A percentile compares a stretch with the other conserved stretches of the same genome.
Evolutionary conservation across 2,797 vertebrate species (phyloP).

Genomic region (Arrhamphus sclerolepis): DNA sequence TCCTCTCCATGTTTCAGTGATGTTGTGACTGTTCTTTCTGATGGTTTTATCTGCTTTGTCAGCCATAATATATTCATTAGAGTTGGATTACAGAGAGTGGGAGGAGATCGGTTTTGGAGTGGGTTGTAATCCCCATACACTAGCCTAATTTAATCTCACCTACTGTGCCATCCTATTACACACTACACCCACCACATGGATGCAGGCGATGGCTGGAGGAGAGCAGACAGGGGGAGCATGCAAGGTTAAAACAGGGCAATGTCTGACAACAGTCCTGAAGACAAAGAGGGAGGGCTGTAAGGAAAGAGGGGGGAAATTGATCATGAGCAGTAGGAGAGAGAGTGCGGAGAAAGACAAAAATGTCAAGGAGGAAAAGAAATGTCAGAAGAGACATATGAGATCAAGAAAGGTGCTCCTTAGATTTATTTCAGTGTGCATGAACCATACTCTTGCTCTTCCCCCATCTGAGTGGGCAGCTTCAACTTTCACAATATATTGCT

Average conservation of each 20-base stretch:
- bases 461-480: too few relatives aligned
- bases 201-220: slow-evolving; percentile 42
- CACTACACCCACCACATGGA: slow-evolving; percentile 67
- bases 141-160: slow-evolving; percentile 84
- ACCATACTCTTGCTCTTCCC: slow-evolving; percentile 9
- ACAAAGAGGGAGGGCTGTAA: slow-evolving; percentile 30
- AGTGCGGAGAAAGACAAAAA: slow-evolving; percentile 26
- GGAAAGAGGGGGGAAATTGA: slow-evolving; percentile 39
- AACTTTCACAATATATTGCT: too few relatives aligned
- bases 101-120: slow-evolving; percentile 79
- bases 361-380: slow-evolving; percentile 48
- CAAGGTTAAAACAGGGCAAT: slow-evolving; percentile 56
- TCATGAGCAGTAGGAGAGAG: slow-evolving; percentile 41
- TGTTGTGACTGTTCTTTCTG: slow-evolving; percentile 58
- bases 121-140: slow-evolving; percentile 82
- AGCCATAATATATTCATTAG: slow-evolving; percentile 82
- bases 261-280: slow-evolving; percentile 43
- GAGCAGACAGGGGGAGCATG: slow-evolving; percentile 34
- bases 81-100: slow-evolving; percentile 78
- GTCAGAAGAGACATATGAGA: slow-evolving; percentile 12
- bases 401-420: too few relatives aligned
- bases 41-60: slow-evolving; percentile 71
- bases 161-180: slow-evolving; percentile 82
- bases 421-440: too few relatives aligned
- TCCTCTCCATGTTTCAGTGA: slow-evolving; percentile 25